These are phyloP conservation scores for Pyrochroa serraticornis DNA, from an alignment of 2,888 invertebrate genomes.

Conservation along the genomic window DNA sequence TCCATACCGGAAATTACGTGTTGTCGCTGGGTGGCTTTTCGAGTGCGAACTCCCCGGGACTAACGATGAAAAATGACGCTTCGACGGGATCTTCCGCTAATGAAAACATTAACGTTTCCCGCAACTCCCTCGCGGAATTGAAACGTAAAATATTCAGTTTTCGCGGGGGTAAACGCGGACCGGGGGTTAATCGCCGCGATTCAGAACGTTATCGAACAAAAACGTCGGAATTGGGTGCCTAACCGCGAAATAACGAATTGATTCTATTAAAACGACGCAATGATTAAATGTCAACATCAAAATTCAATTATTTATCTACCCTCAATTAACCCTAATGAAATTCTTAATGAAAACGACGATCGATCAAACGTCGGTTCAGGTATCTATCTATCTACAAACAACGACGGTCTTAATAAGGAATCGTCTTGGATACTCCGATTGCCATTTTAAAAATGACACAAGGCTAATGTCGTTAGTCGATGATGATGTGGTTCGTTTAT, in stretches of 20 bases:
- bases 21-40: slow-evolving; percentile 18
- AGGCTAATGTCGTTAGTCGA: too few species aligned
- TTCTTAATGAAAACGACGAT: slow-evolving; percentile 22
- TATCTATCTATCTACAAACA: too few species aligned
- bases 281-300: slow-evolving; percentile 22
- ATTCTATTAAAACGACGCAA: slow-evolving; percentile 3
- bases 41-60: background rate
- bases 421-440: too few species aligned
- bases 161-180: too few species aligned
- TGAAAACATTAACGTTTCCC: slow-evolving; percentile 18
- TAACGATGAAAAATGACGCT: slow-evolving; percentile 24
- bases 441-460: too few species aligned
- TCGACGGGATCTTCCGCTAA: slow-evolving; percentile 19
- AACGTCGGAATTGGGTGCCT: background rate
- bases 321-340: slow-evolving; percentile 18
- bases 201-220: too few species aligned
- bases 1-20: slow-evolving; percentile 24
- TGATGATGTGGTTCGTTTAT: too few species aligned
- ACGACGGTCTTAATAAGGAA: too few species aligned
- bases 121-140: too few species aligned
- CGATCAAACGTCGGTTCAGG: slow-evolving; percentile 13
- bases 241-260: background rate
- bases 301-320: slow-evolving; percentile 22
- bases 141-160: too few species aligned
- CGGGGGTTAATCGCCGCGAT: too few species aligned